Conservation (phyloP, 2,888 invertebrate genomes). For the Spisula subtruncata region DNA sequence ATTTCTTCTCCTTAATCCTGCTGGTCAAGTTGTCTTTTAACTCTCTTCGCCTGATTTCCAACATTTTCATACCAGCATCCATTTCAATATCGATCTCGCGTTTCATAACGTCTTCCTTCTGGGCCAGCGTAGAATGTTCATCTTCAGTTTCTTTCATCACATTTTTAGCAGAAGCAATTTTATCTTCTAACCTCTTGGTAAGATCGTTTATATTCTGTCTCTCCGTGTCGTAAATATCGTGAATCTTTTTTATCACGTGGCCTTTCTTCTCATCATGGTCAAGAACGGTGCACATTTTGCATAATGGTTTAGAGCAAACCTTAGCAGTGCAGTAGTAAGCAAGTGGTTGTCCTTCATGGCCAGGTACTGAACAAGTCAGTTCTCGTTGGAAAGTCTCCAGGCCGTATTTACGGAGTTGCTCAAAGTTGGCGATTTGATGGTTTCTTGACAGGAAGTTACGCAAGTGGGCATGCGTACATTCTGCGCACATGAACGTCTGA, state of each 20-base stretch:
- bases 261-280: constrained; percentile 71
- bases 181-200: constrained; percentile 72
- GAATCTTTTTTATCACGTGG: constrained; percentile 67
- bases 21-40: constrained; percentile 70
- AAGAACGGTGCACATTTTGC: constrained; percentile 74
- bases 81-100: constrained; percentile 75
- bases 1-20: constrained; percentile 72
- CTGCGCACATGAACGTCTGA: constrained; percentile 75
- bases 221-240: constrained; percentile 72
- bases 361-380: constrained; percentile 69
- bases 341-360: constrained; percentile 73
- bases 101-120: constrained; percentile 68
- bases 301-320: constrained; percentile 70
- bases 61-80: constrained; percentile 73
- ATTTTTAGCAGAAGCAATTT: constrained; percentile 71
- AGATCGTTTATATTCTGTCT: constrained; percentile 68
- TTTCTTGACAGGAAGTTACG: constrained; percentile 75
- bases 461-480: constrained; percentile 76
- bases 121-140: constrained; percentile 64
- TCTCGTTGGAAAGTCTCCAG: constrained; percentile 73
- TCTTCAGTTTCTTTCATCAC: constrained; percentile 76
- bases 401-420: constrained; percentile 74
- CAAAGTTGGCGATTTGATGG: constrained; percentile 73
- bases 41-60: constrained; percentile 72
- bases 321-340: constrained; percentile 70